These are phyloP conservation scores for Conchocele bisecta DNA, from an alignment of 2,888 invertebrate genomes.

Conservation along the genomic window DNA sequence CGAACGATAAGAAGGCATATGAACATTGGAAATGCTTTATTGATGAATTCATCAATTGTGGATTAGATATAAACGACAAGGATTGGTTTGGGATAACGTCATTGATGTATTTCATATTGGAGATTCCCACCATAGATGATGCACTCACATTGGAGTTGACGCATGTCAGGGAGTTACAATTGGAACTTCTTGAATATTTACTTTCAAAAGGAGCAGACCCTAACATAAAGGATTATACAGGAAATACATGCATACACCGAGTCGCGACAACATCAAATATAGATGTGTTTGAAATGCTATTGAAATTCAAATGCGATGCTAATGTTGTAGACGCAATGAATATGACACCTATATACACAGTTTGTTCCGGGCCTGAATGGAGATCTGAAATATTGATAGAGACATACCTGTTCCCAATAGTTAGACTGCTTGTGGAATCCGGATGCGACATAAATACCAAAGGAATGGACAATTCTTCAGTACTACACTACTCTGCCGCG, in stretches of 20 bases:
- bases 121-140: background rate
- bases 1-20: no score
- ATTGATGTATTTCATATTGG: background rate
- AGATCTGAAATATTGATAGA: background rate
- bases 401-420: constrained; percentile 12
- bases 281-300: constrained; percentile 7
- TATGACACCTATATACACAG: constrained; percentile 12
- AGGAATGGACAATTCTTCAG: constrained; percentile 21
- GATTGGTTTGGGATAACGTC: constrained; percentile 1
- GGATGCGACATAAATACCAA: constrained; percentile 19
- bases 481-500: constrained; percentile 28
- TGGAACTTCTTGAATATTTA: constrained; percentile 21
- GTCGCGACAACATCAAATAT: constrained; percentile 1
- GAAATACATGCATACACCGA: constrained; percentile 10
- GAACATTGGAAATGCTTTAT: no score
- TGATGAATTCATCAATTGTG: no score
- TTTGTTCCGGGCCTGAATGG: constrained; percentile 10
- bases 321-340: background rate
- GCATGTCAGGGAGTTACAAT: background rate
- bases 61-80: no score
- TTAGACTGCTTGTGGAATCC: background rate
- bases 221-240: constrained; percentile 10
- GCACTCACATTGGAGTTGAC: background rate
- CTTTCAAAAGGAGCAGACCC: constrained; percentile 32
- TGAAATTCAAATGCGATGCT: background rate